Base-by-base conservation (phyloP, 2,797 vertebrate genomes). In the Picus viridis region DNA sequence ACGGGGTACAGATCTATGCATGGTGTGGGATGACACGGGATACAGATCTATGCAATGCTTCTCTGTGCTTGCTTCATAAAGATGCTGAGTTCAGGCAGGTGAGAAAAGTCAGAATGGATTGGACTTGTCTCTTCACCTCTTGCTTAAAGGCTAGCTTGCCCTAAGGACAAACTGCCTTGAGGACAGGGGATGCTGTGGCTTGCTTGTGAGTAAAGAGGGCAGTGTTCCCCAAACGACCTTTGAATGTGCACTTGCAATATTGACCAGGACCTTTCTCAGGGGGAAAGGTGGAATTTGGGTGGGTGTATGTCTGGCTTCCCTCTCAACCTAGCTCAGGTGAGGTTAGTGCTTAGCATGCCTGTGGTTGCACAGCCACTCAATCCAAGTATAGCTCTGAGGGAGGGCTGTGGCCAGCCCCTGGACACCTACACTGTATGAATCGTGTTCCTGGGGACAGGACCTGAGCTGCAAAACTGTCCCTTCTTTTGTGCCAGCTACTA, bases 31-130 rank as follows among this genome's bases (percentile, higher is more conserved):
- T 64, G 57, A 67, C 1, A 1, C 5, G 45, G 81, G 14, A 30
- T 45, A 41, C 16, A 65, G 85, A 96, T 92, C 96, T 97, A 94
- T 96, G 96, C 93, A 96, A 94, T 85, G 79, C 63, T 93, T 78
- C 49, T 71, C 74, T 85, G 83, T 1, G 3, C 63, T 69, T 71
- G 47, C 58, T 79, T 64, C 89, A 82, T 65, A 32, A 79, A 71
- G 47, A 20, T 11, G 1, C 2, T 18, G 78, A 13, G 68, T 76
- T 92, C 57, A 79, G 72, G 86, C 62, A 34, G 23, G 13, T 53
- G 63, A 59, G n/a, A 10, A 47, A 67, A 61, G 62, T 43, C 62
- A 41, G 36, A 27, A 54, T 57, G n/a, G 30, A 49, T 86, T 88
- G 30, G 30, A 6, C 65, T 71, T 69, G 36, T 34, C 9, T 79